Evolutionary conservation across 2,113 vertebrate species (phyloP).

Genomic region (Pyxicephalus adspersus): DNA sequence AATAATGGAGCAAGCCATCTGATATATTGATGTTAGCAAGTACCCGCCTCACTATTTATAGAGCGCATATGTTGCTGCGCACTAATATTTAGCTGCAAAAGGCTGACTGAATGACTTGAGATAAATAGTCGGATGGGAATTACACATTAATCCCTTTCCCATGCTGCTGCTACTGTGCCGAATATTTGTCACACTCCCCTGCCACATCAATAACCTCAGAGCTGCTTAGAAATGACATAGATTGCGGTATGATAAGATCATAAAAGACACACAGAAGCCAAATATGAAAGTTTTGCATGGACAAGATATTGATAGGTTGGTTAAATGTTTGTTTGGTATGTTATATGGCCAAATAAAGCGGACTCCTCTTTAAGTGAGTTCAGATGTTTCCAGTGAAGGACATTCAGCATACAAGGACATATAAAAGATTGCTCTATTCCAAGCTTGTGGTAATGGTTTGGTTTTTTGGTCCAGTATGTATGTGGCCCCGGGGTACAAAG

Average conservation of each 20-base stretch:
- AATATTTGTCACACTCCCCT: conserved; percentile 3
- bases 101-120: conserved; percentile 35
- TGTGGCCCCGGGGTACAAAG: no score
- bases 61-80: neutral
- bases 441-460: no score
- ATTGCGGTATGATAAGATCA: neutral
- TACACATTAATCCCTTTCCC: conserved; percentile 27
- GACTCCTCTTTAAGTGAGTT: no score
- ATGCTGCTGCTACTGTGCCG: conserved; percentile 14
- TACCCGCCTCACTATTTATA: conserved; percentile 19
- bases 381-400: no score
- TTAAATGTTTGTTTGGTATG: no score
- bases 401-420: no score
- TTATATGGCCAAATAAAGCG: no score
- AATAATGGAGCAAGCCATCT: conserved; percentile 2
- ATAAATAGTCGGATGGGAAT: conserved; percentile 40
- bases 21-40: conserved; percentile 46
- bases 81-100: conserved; percentile 24
- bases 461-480: no score
- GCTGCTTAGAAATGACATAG: neutral
- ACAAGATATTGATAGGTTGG: no score
- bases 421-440: no score
- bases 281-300: no score
- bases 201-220: neutral
- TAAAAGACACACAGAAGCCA: neutral